Conservation (phyloP, 2,888 invertebrate species). For the Xylocampa areola region DNA sequence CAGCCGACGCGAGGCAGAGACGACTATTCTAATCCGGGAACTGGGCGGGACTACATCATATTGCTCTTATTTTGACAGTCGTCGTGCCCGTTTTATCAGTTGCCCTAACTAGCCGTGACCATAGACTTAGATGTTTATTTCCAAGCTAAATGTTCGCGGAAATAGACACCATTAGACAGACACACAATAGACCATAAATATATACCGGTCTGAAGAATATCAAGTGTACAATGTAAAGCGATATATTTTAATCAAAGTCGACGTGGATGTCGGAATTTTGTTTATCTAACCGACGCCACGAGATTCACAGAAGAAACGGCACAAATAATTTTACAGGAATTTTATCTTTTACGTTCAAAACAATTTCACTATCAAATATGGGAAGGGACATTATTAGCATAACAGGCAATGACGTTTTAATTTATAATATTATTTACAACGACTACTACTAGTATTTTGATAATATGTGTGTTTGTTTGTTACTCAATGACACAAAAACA, state of each 20-base stretch:
- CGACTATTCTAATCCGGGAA: not conserved
- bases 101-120: not conserved
- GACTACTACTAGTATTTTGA: too few species aligned
- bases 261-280: constrained; percentile 51
- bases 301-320: constrained; percentile 42
- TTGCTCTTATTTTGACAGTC: not conserved
- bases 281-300: constrained; percentile 48
- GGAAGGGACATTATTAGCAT: constrained; percentile 26
- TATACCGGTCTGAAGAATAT: constrained; percentile 9
- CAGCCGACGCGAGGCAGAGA: not conserved
- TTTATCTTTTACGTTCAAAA: constrained; percentile 32
- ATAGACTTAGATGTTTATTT: not conserved
- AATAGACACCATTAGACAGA: constrained; percentile 1
- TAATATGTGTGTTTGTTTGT: too few species aligned
- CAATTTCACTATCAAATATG: constrained; percentile 4
- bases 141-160: not conserved
- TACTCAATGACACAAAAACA: too few species aligned
- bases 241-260: constrained; percentile 51
- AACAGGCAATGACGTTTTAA: too few species aligned
- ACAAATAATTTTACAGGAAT: constrained; percentile 45
- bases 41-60: not conserved
- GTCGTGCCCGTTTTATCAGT: not conserved
- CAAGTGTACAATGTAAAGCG: constrained; percentile 1
- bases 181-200: constrained; percentile 8
- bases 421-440: too few species aligned